Base-by-base conservation (phyloP, 1,140 invertebrate species). In the Xylocopa sonorina region DNA sequence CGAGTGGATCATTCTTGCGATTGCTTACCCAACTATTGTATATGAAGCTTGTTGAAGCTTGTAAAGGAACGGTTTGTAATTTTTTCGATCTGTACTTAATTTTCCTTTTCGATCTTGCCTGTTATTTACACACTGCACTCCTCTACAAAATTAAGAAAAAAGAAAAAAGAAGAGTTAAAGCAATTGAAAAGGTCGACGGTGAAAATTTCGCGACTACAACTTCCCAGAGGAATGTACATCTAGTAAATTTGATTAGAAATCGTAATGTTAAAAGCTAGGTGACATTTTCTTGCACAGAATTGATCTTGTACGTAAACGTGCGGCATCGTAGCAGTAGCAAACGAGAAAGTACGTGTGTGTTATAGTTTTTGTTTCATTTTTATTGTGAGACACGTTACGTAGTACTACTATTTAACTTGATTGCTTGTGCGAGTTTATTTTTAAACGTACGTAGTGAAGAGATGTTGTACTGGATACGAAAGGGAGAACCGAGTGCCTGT, bases 381-480 rank as follows among this genome's bases (percentile, higher is more conserved):
- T 29, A 29, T 51, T 77, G 55, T 60, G 51, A 51, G 9, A 60
- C 32, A 43, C 34, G 24, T 60, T 64, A 73, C 50, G 68, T 68
- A 80, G 41, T 68, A 84, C 60, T 68, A 84, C 60, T 53, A 62
- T n/a, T 68, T 58, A 32, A 75, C 67, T 48, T 85, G 84, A 87
- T 64, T 83, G 86, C 78, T 87, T 87, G 71, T 85, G 83, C 77
- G 71, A 72, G 29, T 72, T 29, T 7, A n/a, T 60, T n/a, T 34
- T 32, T 12, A 34, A 38, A 34, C 29, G 10, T 43, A 10, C 27
- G 27, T 51, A 67, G 38, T 14, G 29, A 34, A 21, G n/a, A 55
- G 7, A 9, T 46, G 6, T 43, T n/a, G n/a, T n/a, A n/a, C n/a
- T n/a, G n/a, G n/a, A 57, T 46, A 50, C 18, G 29, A 60, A 55